Conservation (phyloP, 2,113 vertebrate genomes). For the Hemicordylus capensis region DNA sequence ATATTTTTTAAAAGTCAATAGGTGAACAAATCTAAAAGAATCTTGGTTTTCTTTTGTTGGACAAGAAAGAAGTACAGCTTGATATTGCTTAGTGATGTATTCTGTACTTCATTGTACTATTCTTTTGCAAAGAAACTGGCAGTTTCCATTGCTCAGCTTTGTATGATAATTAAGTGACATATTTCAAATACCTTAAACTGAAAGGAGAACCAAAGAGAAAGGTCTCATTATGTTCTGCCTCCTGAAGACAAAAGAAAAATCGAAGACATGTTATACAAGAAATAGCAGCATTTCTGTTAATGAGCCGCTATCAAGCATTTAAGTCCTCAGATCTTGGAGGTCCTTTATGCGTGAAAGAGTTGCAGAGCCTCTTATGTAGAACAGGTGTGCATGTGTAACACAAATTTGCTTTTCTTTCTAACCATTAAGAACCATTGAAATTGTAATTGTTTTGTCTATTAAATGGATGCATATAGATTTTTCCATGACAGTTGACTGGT, state of each 20-base stretch:
- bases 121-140: background rate
- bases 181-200: conserved; percentile 22
- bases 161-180: conserved; percentile 5
- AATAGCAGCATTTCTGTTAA: background rate
- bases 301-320: background rate
- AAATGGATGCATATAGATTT: background rate
- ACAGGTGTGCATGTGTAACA: background rate
- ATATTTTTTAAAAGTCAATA: conserved; percentile 15
- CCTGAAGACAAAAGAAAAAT: background rate
- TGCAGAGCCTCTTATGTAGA: background rate
- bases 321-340: background rate
- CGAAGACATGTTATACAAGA: background rate
- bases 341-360: background rate
- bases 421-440: background rate
- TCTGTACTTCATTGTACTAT: conserved; percentile 21
- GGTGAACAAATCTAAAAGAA: conserved; percentile 22
- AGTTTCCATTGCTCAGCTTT: background rate
- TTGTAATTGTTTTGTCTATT: background rate
- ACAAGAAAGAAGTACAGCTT: conserved; percentile 17
- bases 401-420: background rate
- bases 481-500: background rate
- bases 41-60: conserved; percentile 16
- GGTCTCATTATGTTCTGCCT: background rate
- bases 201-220: conserved; percentile 13
- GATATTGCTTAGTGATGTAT: background rate